Conservation (phyloP, 2,888 invertebrate genomes). For the Cerastoderma edule region DNA sequence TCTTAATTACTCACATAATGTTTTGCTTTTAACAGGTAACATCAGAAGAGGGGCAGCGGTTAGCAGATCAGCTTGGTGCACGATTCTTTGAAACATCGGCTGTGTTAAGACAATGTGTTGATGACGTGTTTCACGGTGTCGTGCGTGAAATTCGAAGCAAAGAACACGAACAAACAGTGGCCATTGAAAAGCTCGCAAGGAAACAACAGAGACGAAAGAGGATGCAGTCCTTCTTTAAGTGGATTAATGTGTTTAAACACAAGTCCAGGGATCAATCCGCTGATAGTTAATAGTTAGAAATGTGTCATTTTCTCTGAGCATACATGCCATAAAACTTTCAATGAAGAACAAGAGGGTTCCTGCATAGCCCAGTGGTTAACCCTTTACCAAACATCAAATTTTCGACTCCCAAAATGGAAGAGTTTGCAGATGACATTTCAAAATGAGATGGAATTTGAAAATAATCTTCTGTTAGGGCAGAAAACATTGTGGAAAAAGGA, state of each 20-base stretch:
- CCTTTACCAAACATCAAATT: too few species aligned
- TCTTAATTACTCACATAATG: not conserved
- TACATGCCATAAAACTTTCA: too few species aligned
- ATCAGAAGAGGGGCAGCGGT: constrained; percentile 92
- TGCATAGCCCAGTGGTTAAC: too few species aligned
- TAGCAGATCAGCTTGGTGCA: constrained; percentile 93
- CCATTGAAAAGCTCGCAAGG: constrained; percentile 65
- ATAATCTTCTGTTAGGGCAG: too few species aligned
- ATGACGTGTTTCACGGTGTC: constrained; percentile 95
- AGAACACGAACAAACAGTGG: constrained; percentile 68
- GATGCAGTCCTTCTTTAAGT: constrained; percentile 65
- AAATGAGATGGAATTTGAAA: too few species aligned
- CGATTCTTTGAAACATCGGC: constrained; percentile 97
- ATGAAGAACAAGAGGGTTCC: too few species aligned
- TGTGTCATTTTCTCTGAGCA: too few species aligned
- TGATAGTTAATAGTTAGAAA: constrained; percentile 96
- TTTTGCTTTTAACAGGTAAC: constrained; percentile 86
- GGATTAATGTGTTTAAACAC: constrained; percentile 63
- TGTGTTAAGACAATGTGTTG: constrained; percentile 93
- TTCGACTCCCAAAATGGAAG: too few species aligned
- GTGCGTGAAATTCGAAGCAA: constrained; percentile 91
- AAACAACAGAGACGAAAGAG: constrained; percentile 64
- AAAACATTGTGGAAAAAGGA: too few species aligned
- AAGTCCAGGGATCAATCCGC: constrained; percentile 58
- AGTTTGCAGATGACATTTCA: too few species aligned